A percentile compares a stretch with the other conserved stretches of the same genome.
These are phyloP conservation scores for Cetonia aurata DNA, from an alignment of 2,888 invertebrate genomes.

Conservation along the genomic window DNA sequence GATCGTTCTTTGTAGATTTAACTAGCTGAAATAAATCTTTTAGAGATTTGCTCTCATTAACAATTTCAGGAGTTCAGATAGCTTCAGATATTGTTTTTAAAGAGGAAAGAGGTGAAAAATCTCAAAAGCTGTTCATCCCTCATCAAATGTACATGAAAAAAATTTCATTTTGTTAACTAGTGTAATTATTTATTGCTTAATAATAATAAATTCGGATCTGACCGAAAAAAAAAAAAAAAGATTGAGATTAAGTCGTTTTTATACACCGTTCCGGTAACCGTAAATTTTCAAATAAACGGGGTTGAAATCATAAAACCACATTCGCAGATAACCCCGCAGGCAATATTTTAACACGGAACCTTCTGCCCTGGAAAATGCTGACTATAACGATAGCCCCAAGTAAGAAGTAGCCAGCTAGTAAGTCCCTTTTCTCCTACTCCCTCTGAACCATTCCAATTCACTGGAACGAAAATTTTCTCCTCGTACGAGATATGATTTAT, in stretches of 20 bases:
- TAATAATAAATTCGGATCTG: not conserved
- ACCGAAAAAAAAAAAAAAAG: conserved; percentile 9
- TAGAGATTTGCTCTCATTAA: too few relatives aligned
- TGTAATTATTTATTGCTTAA: not conserved
- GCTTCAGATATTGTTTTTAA: too few relatives aligned
- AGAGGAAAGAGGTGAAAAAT: too few relatives aligned
- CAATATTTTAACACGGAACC: conserved; percentile 51
- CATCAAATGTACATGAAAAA: too few relatives aligned
- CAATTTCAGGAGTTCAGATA: too few relatives aligned
- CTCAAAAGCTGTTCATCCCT: too few relatives aligned
- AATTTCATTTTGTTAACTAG: not conserved
- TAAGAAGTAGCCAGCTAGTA: conserved; percentile 45
- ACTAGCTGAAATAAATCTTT: too few relatives aligned
- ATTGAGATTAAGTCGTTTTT: conserved; percentile 32
- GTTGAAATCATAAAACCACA: conserved; percentile 55
- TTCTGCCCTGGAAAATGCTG: conserved; percentile 49
- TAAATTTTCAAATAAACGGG: conserved; percentile 54
- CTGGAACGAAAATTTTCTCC: conserved; percentile 40
- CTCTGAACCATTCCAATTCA: conserved; percentile 39
- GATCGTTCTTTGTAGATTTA: too few relatives aligned
- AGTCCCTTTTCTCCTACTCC: conserved; percentile 38
- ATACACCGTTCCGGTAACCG: conserved; percentile 31
- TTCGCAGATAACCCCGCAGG: conserved; percentile 53
- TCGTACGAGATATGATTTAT: conserved; percentile 36
- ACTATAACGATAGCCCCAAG: conserved; percentile 49